Percentiles rank a stretch among this genome's conserved stretches.
phyloP scores from a whole-genome alignment of 1,140 invertebrate species.

The Drosophila sechellia region DNA sequence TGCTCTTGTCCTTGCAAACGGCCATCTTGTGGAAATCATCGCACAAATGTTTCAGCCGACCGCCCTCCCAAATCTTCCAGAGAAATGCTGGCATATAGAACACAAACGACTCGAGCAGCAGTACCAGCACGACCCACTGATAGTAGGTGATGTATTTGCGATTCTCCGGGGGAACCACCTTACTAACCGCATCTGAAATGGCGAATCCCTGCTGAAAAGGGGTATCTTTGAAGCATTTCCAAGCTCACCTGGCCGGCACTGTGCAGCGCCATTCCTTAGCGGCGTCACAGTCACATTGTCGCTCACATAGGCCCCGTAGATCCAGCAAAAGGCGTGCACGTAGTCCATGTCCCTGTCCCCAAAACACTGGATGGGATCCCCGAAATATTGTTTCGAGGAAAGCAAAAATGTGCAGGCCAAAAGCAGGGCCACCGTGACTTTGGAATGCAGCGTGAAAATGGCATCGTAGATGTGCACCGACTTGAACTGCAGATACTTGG shows the following conservation, averaged over 20 bases:
- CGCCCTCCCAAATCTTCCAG: slow-evolving; percentile 92
- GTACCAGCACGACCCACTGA: slow-evolving; percentile 94
- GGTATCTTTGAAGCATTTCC: slow-evolving; percentile 1
- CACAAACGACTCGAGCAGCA: slow-evolving; percentile 91
- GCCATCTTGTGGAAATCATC: slow-evolving; percentile 83
- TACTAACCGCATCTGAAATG: slow-evolving; percentile 22
- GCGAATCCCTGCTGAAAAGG: slow-evolving; percentile 21
- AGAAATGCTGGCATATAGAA: slow-evolving; percentile 91
- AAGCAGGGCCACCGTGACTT: slow-evolving; percentile 88
- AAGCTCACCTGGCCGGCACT: slow-evolving; percentile 25
- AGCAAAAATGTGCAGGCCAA: slow-evolving; percentile 88
- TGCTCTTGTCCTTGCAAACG: slow-evolving; percentile 84
- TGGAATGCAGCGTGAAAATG: slow-evolving; percentile 89
- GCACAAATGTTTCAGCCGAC: slow-evolving; percentile 86
- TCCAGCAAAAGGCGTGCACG: slow-evolving; percentile 91
- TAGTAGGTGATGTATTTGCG: slow-evolving; percentile 91
- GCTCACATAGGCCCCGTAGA: slow-evolving; percentile 90
- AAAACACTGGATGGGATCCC: slow-evolving; percentile 89
- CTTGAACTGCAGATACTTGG: slow-evolving; percentile 86
- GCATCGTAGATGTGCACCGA: slow-evolving; percentile 88
- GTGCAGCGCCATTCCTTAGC: background rate
- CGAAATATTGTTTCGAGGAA: slow-evolving; percentile 90
- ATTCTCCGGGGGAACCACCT: background rate
- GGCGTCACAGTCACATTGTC: slow-evolving; percentile 84
- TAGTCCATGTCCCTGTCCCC: slow-evolving; percentile 85